Evolutionary conservation across 2,797 vertebrate genomes (phyloP).

Genomic region (Otolemur crassicaudatus): DNA sequence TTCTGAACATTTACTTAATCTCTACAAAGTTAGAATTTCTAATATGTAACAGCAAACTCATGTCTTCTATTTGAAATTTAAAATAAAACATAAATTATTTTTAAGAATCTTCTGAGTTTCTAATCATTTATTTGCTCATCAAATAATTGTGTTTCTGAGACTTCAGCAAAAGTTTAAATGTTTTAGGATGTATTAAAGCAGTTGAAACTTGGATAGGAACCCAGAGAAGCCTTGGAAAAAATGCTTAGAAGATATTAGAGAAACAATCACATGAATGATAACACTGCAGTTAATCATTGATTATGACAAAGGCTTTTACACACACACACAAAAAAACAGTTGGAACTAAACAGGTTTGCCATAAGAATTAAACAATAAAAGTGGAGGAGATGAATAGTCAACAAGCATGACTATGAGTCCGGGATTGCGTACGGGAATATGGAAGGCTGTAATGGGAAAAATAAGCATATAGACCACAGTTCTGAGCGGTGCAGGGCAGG

Average conservation of each 20-base stretch:
- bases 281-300: slow-evolving; percentile 12
- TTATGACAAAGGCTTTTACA: neutral
- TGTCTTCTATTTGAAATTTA: slow-evolving; percentile 37
- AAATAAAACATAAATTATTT: neutral
- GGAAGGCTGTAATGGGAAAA: neutral
- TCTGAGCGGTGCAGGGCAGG: neutral
- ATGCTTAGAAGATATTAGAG: neutral
- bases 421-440: neutral
- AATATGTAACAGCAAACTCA: neutral
- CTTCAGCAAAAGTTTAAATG: slow-evolving; percentile 8
- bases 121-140: slow-evolving; percentile 26
- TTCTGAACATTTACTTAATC: slow-evolving; percentile 19
- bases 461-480: neutral
- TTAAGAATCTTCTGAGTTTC: neutral
- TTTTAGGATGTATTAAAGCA: slow-evolving; percentile 4
- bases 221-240: neutral
- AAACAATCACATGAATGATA: neutral
- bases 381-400: neutral
- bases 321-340: neutral
- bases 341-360: neutral
- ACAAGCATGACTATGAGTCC: neutral
- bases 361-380: slow-evolving; percentile 32
- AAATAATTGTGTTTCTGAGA: slow-evolving; percentile 54
- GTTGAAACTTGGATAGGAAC: slow-evolving; percentile 24
- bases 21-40: slow-evolving; percentile 2